Evolutionary conservation across 2,888 invertebrate genomes (phyloP), one percentile per base, ranked within the genome.

Genomic region (Ochropacha duplaris): DNA sequence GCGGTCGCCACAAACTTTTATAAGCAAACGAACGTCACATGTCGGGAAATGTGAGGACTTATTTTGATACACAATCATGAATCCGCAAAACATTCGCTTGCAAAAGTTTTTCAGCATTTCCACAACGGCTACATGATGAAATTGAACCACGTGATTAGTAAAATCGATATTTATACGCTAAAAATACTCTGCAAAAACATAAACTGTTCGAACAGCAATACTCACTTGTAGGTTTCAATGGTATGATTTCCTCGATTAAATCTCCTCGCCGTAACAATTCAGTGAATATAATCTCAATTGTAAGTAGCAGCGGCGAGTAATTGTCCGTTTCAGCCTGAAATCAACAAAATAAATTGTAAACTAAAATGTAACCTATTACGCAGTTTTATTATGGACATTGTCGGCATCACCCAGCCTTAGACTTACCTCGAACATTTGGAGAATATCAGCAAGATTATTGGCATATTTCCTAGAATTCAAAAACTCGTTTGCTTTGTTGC

Each of bases 261-360:
- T 95, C 95, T 39, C 94, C 94, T 61, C 96, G 93, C 78, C 94
- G 95, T 19, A 96, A 79, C 56, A 96, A 81, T 75, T 95, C 95
- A 22, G 93, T 92, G 78, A 96, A 97, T 76, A 97, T 94, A 51
- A 95, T 93, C 86, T 96, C 96, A 64, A 96, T 80, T 22, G 96
- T 95, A 54, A 96, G 92, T 69, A 96, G 88, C 64, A 95, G 93
- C 57, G 95, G 91, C 64, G 93, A 92, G 71, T 86, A 91, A 73
- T 92, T 90, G 60, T 89, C 90, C 26, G 88, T 85, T 73, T 88
- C 86, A 58, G 80, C 83, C 93, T 93, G 79, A 78, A 92, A 90
- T 72, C 49, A 64, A 57, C 60, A 60, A 71, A 70, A 74, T 65
- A 19, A 8, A 14, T 2, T 34, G 31, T 52, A 31, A 31, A 31